Evolutionary conservation across 2,113 vertebrate genomes (phyloP), one percentile per base, ranked within the genome.

Genomic region (Leucosticte australis): DNA sequence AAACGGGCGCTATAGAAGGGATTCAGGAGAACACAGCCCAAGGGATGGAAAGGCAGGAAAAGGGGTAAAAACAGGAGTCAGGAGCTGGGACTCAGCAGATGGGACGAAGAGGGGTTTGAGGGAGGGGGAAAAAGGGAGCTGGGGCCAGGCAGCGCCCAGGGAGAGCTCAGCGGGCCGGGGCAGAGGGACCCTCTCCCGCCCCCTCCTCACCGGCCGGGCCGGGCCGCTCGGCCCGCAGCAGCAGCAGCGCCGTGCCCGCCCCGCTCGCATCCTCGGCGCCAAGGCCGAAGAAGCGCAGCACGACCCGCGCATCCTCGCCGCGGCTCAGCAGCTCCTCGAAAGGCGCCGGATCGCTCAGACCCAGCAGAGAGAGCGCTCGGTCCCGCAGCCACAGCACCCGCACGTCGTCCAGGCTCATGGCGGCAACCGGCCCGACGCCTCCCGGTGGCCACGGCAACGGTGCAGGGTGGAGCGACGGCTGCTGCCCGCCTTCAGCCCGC

Each of bases 321-420:
- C 98, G 98, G 39, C 11, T 95, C 50, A 99, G 96, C 55, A 99
- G 97, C 44, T 99, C 98, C 83, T 99, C 98, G 56, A 99, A 98
- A 60, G 97, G 95, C 27, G 55, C 68, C 8, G 97, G 96, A 23
- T 98, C 96, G 1, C 28, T 49, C 47, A 99, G 78, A 62, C 88
- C 73, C 52, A 99, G 97, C 14, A 94, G 92, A 3, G 83, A 50
- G 37, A 96, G 98, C 5, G 98, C 96, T 7, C 97, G 97, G 79
- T 98, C 97, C 82, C 98, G 97, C 52, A 99, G 92, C 99, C 99
- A 99, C 90, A 96, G 98, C 93, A 99, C 87, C 39, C 99, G 98
- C 69, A 98, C 95, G 89, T 99, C 99, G 70, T 97, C 97, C 95
- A 98, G 92, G 37, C 95, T 89, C 98, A 98, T 97, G 27, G 93